These are phyloP conservation scores for Lasioglossum pauxillum DNA, from an alignment of 2,888 invertebrate genomes.

Conservation along the genomic window DNA sequence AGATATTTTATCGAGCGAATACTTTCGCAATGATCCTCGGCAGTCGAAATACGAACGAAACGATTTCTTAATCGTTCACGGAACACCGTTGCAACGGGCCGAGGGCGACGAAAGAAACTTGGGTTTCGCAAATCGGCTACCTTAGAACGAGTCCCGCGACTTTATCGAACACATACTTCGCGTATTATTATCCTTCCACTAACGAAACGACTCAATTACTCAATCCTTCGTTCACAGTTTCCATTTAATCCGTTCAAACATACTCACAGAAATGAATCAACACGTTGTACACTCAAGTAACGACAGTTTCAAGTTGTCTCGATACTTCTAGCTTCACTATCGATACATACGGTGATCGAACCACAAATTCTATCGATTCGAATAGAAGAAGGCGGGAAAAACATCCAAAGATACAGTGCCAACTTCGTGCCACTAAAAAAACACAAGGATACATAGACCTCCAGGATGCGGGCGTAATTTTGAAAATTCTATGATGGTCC, in stretches of 20 bases:
- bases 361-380: neutral
- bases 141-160: neutral
- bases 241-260: neutral
- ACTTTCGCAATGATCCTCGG: neutral
- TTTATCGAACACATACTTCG: neutral
- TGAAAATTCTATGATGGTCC: neutral
- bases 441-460: neutral
- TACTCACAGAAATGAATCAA: neutral
- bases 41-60: conserved; percentile 1
- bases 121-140: conserved; percentile 9
- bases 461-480: neutral
- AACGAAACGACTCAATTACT: neutral
- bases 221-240: neutral
- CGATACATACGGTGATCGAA: neutral
- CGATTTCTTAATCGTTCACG: conserved; percentile 2
- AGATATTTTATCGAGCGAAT: neutral
- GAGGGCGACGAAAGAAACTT: neutral
- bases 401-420: neutral
- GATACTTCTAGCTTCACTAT: neutral
- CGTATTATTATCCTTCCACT: neutral
- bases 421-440: neutral
- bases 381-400: neutral
- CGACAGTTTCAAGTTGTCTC: neutral
- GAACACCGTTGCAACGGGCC: neutral
- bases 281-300: neutral